Evolutionary conservation across 2,888 invertebrate genomes (phyloP), one percentile per base, ranked within the genome.

Genomic region (Drosophila bunnanda): DNA sequence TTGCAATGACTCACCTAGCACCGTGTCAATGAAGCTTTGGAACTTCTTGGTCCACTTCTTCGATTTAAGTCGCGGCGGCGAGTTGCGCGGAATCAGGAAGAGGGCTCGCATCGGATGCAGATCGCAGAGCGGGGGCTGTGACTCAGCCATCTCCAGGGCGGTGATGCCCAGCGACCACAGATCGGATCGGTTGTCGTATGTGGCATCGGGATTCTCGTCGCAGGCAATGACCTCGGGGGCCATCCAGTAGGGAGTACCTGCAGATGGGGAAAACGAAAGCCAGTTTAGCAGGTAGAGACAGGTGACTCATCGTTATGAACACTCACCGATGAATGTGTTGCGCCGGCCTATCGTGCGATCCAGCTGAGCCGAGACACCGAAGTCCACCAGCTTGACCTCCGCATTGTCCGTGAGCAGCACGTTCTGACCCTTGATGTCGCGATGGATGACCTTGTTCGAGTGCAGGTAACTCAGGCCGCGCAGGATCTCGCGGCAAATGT

Each of bases 381-480:
- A 99, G 94, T 99, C 99, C 90, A 99, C 99, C 91, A 99, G 94
- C 94, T 99, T 99, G 76, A 99, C 99, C 95, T 99, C 99, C 78
- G 99, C 99, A 94, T 99, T 99, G 93, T 99, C 99, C 79, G 99
- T 99, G 74, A 99, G 95, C 80, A 99, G 94, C 84, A 99, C 99
- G 94, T 99, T 99, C 93, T 99, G 99, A 76, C 98, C 98, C 93
- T 99, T 99, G 92, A 99, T 99, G 93, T 99, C 99, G 92, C 99
- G 95, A 93, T 99, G 99, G 91, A 99, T 99, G 81, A 99, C 99
- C 95, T 99, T 99, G 93, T 98, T 99, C 90, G 97, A 96, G 94
- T 99, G 99, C 91, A 99, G 95, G 94, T 99, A 99, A 91, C 97
- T 97, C 74, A 99, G 95, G 82, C 99, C 99, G 91, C 99, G 95